Evolutionary conservation across 2,797 vertebrate species (phyloP), one percentile per base, ranked within the genome.

Genomic region (Sebastes melanostomus): DNA sequence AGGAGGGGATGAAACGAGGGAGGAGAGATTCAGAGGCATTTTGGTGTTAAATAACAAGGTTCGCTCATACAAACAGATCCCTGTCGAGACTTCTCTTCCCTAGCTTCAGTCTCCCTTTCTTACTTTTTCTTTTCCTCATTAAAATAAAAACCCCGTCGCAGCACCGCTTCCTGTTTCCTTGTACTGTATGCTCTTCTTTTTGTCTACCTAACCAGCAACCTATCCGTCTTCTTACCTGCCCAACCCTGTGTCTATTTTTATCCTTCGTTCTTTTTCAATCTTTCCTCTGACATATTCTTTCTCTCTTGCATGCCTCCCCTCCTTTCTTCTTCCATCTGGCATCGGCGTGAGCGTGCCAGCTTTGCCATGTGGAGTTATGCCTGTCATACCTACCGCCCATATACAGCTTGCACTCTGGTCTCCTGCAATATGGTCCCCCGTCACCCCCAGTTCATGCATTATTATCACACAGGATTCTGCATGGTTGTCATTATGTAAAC

Each of bases 281-380:
- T 88, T 88, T 84, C 83, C 84, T 90, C 62, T 86, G 72, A 88
- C 78, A 84, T 87, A 75, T 82, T 91, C 87, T 85, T 86, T 71
- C 83, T 81, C 86, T 84, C 84, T 81, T 76, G n/a, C 82, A 52
- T 75, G 58, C 83, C 78, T 85, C 80, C 86, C 80, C 55, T 87
- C 83, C 87, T 92, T 91, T 92, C 85, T 92, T 87, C 88, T 90
- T 93, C 92, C 93, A 94, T 94, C 92, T 94, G 93, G 89, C 80
- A 77, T 87, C 76, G 36, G 75, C 27, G 32, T 20, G 42, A 20
- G 42, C 30, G 25, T 91, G 92, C 92, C 92, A 93, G 87, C 71
- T 86, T 93, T 92, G 82, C 88, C 89, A 87, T 90, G 93, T 90
- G 84, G 88, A 94, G 93, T 82, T 86, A 92, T 92, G 89, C 90